phyloP scores from a whole-genome alignment of 35 echinoderm and acorn worm genomes.

The Ophioderma brevispina region DNA sequence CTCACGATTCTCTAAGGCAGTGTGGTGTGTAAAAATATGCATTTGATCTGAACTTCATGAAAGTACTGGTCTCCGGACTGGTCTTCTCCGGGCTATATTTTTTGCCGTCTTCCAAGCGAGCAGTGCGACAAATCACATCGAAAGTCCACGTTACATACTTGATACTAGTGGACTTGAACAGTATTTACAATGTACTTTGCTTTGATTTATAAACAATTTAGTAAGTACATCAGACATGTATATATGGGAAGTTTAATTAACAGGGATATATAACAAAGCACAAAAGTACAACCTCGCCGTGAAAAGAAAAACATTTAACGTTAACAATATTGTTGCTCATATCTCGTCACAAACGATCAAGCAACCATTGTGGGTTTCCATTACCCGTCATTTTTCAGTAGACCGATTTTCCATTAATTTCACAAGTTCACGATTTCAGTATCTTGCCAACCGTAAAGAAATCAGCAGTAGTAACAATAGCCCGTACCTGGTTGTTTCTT shows the following conservation, averaged over 20 bases:
- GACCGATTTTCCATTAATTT: neutral
- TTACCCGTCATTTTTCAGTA: neutral
- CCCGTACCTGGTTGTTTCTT: neutral
- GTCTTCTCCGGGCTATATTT: too few relatives aligned
- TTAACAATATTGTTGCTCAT: neutral
- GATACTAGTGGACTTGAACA: too few relatives aligned
- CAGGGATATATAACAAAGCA: neutral
- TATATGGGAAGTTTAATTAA: neutral
- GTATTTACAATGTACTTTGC: too few relatives aligned
- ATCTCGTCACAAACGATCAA: constrained; percentile 3
- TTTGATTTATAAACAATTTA: too few relatives aligned
- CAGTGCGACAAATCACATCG: too few relatives aligned
- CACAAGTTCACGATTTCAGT: neutral
- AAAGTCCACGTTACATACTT: too few relatives aligned
- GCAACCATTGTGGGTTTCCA: neutral
- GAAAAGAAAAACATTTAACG: constrained; percentile 1
- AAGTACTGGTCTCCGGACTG: too few relatives aligned
- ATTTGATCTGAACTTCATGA: too few relatives aligned
- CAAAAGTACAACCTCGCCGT: neutral
- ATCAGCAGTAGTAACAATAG: neutral
- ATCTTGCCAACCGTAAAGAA: neutral
- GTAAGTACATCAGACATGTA: too few relatives aligned
- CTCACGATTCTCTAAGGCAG: too few relatives aligned
- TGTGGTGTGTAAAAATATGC: too few relatives aligned
- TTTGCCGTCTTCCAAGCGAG: too few relatives aligned